phyloP scores from a whole-genome alignment of 2,888 invertebrate genomes.

The Reticulitermes lucifugus region DNA sequence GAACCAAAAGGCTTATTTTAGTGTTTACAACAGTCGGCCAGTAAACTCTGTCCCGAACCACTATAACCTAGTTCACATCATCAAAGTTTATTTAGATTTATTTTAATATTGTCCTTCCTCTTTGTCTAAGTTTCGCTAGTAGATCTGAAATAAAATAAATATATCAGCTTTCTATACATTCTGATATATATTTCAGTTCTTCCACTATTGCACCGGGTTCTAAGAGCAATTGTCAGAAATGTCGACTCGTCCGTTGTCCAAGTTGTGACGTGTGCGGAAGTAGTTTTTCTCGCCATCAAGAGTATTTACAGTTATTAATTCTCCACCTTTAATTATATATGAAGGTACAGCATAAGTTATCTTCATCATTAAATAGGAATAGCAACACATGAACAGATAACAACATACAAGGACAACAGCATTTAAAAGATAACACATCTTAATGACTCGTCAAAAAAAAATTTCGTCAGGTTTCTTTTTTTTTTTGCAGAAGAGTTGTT shows the following conservation, averaged over 20 bases:
- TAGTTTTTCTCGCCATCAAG: not conserved
- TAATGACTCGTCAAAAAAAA: not conserved
- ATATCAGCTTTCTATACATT: too few relatives aligned
- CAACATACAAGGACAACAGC: not conserved
- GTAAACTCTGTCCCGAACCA: too few relatives aligned
- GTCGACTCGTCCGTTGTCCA: not conserved
- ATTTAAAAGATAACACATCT: conserved; percentile 1
- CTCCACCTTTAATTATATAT: not conserved
- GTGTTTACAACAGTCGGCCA: too few relatives aligned
- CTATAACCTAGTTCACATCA: too few relatives aligned
- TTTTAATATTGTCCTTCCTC: too few relatives aligned
- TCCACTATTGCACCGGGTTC: too few relatives aligned
- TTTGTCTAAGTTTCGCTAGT: too few relatives aligned
- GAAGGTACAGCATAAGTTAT: not conserved
- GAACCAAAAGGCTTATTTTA: too few relatives aligned
- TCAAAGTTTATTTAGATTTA: too few relatives aligned
- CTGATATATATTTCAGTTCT: too few relatives aligned
- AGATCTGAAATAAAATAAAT: too few relatives aligned
- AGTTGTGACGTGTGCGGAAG: not conserved
- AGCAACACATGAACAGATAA: not conserved
- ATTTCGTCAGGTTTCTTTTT: not conserved
- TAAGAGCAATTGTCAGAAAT: not conserved
- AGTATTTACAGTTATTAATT: not conserved
- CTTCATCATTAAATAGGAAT: not conserved
- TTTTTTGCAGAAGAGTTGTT: not conserved